phyloP scores from a whole-genome alignment of 2,888 invertebrate genomes.

The Calliphora vomitoria region DNA sequence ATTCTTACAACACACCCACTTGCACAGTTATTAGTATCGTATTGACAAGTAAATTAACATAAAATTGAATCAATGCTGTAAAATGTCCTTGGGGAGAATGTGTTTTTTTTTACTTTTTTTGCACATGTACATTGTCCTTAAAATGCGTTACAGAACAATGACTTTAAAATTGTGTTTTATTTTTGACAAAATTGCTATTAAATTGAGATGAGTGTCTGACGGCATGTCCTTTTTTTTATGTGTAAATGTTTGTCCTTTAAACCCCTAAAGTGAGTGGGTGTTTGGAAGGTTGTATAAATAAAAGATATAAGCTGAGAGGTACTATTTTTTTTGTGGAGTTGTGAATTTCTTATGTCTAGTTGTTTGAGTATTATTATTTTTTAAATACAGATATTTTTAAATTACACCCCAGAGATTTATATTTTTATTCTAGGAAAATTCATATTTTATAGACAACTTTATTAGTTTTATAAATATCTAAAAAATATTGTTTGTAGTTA shows the following conservation, averaged over 20 bases:
- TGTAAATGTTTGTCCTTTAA: slow-evolving; percentile 27
- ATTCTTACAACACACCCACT: slow-evolving; percentile 27
- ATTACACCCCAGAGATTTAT: slow-evolving; percentile 52
- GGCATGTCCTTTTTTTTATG: slow-evolving; percentile 58
- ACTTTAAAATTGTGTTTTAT: slow-evolving; percentile 72
- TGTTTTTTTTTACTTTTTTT: slow-evolving; percentile 44
- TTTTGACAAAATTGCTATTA: slow-evolving; percentile 68
- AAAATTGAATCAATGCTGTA: slow-evolving; percentile 85
- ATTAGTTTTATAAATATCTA: slow-evolving; percentile 59
- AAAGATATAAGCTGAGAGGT: slow-evolving; percentile 18
- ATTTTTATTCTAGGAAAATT: slow-evolving; percentile 34
- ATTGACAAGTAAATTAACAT: slow-evolving; percentile 85
- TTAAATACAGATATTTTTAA: slow-evolving; percentile 1
- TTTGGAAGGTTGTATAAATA: slow-evolving; percentile 5
- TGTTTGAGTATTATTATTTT: slow-evolving; percentile 42
- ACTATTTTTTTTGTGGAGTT: slow-evolving; percentile 19
- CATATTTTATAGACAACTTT: slow-evolving; percentile 57
- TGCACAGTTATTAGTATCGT: slow-evolving; percentile 80
- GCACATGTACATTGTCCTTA: slow-evolving; percentile 54
- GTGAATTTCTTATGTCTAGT: slow-evolving; percentile 27
- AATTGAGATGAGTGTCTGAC: slow-evolving; percentile 68
- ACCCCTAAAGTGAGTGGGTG: background rate
- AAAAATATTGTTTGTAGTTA: slow-evolving; percentile 20
- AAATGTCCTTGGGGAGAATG: slow-evolving; percentile 83
- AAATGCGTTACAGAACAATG: slow-evolving; percentile 61